Evolutionary conservation across 2,797 vertebrate genomes (phyloP), one percentile per base, ranked within the genome.

Genomic region (Sebastes taczanowskii): DNA sequence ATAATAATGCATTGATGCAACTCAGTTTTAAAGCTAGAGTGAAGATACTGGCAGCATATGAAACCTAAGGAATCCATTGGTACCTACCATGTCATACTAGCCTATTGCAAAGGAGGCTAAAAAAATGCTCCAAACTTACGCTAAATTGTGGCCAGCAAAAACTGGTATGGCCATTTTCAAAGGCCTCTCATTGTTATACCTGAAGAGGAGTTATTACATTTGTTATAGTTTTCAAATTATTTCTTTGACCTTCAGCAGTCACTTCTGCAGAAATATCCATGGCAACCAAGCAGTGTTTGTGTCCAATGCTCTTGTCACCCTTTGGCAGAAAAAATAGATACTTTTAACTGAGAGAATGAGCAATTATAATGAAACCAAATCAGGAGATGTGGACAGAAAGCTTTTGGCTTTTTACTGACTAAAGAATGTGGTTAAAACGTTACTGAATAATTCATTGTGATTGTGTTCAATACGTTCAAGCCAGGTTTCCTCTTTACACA

Each of bases 401-500:
- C 20, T 25, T 68, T 69, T 7, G 1, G 18, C n/a, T 52, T 34
- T 35, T 62, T 32, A 49, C 20, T 23, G 29, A 58, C 27, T 11
- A 18, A 56, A 49, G 16, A 27, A 55, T 4, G 5, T 61, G 46
- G 35, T 10, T 42, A 7, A 52, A 38, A 35, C 3, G 0, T 59
- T 11, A 25, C 13, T 8, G 23, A 68, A 27, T 4, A 55, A 38
- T 46, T 52, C 10, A 49, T 13, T 60, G n/a, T 59, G 42, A 53
- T 16, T 35, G 29, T 78, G 58, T 63, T 66, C 10, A 67, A 4
- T 62, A 10, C 64, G 23, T 76, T 18, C 25, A 32, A 74, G 6
- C 35, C 23, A 10, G 3, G 34, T 7, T 79, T 69, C 71, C 20
- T 85, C n/a, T 73, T 55, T 29, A 73, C 84, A 29, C 93, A 99